Evolutionary conservation across 2,888 invertebrate species (phyloP), one percentile per base, ranked within the genome.

Genomic region (Drosophila demipolita): DNA sequence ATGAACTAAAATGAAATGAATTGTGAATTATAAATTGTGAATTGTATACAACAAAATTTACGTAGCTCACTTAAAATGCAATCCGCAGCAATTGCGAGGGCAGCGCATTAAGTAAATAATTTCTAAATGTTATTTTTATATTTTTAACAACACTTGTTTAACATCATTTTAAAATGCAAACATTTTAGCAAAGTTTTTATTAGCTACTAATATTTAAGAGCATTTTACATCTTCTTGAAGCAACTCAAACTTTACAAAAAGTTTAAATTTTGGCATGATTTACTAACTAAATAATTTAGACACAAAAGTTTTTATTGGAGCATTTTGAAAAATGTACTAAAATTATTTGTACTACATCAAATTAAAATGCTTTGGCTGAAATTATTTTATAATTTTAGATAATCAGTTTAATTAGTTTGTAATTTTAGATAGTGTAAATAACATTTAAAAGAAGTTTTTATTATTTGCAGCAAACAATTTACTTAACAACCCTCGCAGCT

Each of bases 41-140:
- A 76, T 35, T 67, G 76, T 48, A 55, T 50, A 66, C 80, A 82
- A 80, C 78, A 66, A 78, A 72, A 83, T 70, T 71, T 68, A 66
- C 52, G 61, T 66, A 38, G 48, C 58, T 36, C 63, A 64, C 54
- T 69, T 65, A 38, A 72, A 72, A 70, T 66, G 64, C 60, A 62
- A 36, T n/a, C 32, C 53, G 20, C 36, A 11, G 42, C 42, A 7
- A 29, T 12, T 26, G 20, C 40, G 62, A 61, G 60, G 60, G 55
- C 7, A 5, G 26, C 29, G 8, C 48, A 36, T 32, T 20, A 50
- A 29, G 33, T 40, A 38, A 55, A 17, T 36, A 23, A 4, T 8
- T 1, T 1, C 8, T 5, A 38, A 38, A 29, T 53, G 4, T 23
- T 40, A 32, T 20, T 36, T 17, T 35, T 12, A 35, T 17, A 11